These are phyloP conservation scores for Deroplatys truncata DNA, from an alignment of 2,888 invertebrate species.

Conservation along the genomic window DNA sequence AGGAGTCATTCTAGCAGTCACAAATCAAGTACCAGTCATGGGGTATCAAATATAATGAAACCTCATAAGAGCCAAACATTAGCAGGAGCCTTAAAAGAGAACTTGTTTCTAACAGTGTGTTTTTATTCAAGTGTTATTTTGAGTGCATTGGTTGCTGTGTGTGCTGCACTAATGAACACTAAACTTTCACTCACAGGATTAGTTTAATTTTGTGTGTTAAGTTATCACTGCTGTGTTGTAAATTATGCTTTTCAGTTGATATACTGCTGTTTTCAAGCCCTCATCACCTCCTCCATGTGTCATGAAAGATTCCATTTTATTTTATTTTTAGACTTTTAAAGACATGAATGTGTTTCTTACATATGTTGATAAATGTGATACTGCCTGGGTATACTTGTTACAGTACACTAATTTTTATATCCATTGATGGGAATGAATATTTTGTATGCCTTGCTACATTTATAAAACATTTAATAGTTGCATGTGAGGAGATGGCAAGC, in stretches of 20 bases:
- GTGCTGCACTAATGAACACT: not conserved
- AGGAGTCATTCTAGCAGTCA: not conserved
- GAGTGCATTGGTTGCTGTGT: not conserved
- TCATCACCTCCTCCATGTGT: not conserved
- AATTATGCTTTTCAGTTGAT: too few species aligned
- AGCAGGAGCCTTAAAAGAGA: not conserved
- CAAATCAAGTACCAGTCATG: not conserved
- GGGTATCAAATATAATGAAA: too few species aligned
- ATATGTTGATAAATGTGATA: not conserved
- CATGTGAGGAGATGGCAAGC: not conserved
- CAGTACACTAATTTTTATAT: not conserved
- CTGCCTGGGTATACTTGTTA: not conserved
- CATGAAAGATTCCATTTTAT: too few species aligned
- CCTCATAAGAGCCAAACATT: not conserved
- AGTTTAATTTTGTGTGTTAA: not conserved
- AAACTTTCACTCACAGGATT: not conserved
- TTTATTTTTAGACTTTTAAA: not conserved
- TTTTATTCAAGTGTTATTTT: not conserved
- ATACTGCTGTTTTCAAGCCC: too few species aligned
- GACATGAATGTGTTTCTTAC: not conserved
- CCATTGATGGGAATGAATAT: not conserved
- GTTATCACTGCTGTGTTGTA: not conserved
- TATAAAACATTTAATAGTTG: not conserved
- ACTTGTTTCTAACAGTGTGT: not conserved
- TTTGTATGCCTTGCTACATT: not conserved